Evolutionary conservation across 2,888 invertebrate species (phyloP).

Genomic region (Hypsopygia costalis): DNA sequence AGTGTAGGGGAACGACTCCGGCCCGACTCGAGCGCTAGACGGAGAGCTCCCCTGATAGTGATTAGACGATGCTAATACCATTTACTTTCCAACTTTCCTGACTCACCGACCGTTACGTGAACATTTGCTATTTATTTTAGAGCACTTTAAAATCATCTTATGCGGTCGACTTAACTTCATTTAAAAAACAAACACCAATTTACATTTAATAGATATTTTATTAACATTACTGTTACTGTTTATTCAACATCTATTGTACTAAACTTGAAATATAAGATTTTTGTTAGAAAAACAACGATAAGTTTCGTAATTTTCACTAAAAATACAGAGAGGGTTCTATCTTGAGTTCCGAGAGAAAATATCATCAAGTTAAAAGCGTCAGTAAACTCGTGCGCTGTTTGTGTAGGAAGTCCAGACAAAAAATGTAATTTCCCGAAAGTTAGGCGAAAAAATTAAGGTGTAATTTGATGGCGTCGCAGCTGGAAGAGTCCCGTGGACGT

Average conservation of each 20-base stretch:
- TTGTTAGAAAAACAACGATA: too few species aligned
- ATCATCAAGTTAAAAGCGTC: slow-evolving; percentile 3
- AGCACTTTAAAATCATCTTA: slow-evolving; percentile 64
- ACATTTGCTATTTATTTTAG: slow-evolving; percentile 66
- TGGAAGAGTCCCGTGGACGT: slow-evolving; percentile 11
- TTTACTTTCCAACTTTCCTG: slow-evolving; percentile 76
- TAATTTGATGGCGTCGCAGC: slow-evolving; percentile 26
- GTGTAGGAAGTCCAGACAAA: slow-evolving; percentile 9
- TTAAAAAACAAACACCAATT: slow-evolving; percentile 16
- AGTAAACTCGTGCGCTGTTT: not conserved
- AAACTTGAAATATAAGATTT: too few species aligned
- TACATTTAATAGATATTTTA: too few species aligned
- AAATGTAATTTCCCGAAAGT: slow-evolving; percentile 24
- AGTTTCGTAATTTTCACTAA: too few species aligned
- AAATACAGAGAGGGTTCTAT: too few species aligned
- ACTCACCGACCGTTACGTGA: slow-evolving; percentile 70
- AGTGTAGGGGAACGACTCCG: slow-evolving; percentile 61
- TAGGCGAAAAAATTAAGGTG: slow-evolving; percentile 27
- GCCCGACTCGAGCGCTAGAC: slow-evolving; percentile 52
- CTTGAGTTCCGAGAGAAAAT: slow-evolving; percentile 3
- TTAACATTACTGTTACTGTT: too few species aligned
- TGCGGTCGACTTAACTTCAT: slow-evolving; percentile 40
- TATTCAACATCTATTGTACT: too few species aligned
- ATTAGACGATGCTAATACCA: slow-evolving; percentile 79
- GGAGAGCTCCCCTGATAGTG: slow-evolving; percentile 72